phyloP scores from a whole-genome alignment of 2,113 vertebrate genomes.

The Larimichthys polyactis region DNA sequence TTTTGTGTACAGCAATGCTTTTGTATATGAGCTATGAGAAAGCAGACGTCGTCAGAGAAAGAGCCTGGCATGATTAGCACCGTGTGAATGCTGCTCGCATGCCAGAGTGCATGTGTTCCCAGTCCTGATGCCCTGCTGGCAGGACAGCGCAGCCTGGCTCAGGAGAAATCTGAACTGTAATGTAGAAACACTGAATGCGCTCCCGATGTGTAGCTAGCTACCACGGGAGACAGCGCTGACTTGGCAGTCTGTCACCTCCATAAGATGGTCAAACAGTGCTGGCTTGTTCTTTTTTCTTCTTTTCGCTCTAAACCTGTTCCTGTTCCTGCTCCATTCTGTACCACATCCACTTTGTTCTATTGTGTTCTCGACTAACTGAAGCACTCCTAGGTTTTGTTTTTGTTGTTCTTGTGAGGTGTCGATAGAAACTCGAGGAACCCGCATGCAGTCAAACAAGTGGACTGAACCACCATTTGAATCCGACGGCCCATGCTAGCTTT shows the following conservation, averaged over 20 bases:
- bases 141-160: conserved; percentile 40
- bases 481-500: conserved; percentile 22
- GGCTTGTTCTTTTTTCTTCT: conserved; percentile 47
- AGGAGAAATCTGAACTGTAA: conserved; percentile 54
- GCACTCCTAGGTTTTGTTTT: conserved; percentile 30
- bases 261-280: conserved; percentile 49
- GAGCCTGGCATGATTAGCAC: conserved; percentile 38
- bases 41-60: conserved; percentile 15
- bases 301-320: conserved; percentile 45
- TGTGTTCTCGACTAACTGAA: conserved; percentile 29
- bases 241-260: conserved; percentile 68
- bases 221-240: conserved; percentile 61
- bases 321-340: conserved; percentile 2
- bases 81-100: conserved; percentile 45
- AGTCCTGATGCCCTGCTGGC: conserved; percentile 61
- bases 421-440: conserved; percentile 16
- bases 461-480: conserved; percentile 17
- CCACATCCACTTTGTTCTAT: conserved; percentile 32
- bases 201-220: conserved; percentile 51
- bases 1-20: conserved; percentile 22
- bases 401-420: conserved; percentile 18
- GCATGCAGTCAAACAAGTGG: conserved; percentile 15
- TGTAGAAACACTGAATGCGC: conserved; percentile 61
- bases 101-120: conserved; percentile 56
- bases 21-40: conserved; percentile 33